Conservation (phyloP, 2,888 invertebrate genomes). For the Vanessa cardui region DNA sequence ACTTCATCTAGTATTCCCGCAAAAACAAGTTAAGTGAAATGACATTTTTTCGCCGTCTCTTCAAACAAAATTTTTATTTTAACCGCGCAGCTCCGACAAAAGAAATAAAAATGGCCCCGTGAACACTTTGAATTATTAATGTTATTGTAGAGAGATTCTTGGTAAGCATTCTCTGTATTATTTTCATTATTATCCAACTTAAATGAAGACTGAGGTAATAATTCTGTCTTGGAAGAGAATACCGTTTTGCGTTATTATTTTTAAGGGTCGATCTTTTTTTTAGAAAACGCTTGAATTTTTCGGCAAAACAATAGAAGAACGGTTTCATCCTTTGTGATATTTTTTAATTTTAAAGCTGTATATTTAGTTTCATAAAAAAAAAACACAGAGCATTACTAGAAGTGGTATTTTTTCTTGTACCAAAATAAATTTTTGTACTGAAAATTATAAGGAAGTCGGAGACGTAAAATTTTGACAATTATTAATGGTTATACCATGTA, state of each 20-base stretch:
- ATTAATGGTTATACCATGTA: too few relatives aligned
- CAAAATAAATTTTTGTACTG: too few relatives aligned
- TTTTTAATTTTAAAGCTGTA: constrained; percentile 11
- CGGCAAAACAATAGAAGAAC: constrained; percentile 27
- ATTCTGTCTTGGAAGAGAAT: constrained; percentile 36
- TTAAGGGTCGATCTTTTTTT: constrained; percentile 35
- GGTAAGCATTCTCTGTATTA: constrained; percentile 47
- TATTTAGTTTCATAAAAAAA: constrained; percentile 12
- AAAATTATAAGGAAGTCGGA: background rate
- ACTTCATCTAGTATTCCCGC: constrained; percentile 27
- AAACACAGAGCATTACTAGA: background rate
- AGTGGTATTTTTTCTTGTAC: background rate
- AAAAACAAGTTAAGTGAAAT: constrained; percentile 41
- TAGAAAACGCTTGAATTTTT: constrained; percentile 30
- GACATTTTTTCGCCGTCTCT: constrained; percentile 44
- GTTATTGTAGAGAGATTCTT: constrained; percentile 48
- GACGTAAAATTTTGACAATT: too few relatives aligned
- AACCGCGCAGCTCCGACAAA: constrained; percentile 44
- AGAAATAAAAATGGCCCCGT: constrained; percentile 46
- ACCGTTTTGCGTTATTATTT: constrained; percentile 41
- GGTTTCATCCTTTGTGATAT: constrained; percentile 7
- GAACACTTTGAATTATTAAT: constrained; percentile 54
- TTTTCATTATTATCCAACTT: constrained; percentile 48
- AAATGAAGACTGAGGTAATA: constrained; percentile 46
- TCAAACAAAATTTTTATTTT: constrained; percentile 50